Evolutionary conservation across 2,888 invertebrate genomes (phyloP), one percentile per base, ranked within the genome.

Genomic region (Tetropium fuscum): DNA sequence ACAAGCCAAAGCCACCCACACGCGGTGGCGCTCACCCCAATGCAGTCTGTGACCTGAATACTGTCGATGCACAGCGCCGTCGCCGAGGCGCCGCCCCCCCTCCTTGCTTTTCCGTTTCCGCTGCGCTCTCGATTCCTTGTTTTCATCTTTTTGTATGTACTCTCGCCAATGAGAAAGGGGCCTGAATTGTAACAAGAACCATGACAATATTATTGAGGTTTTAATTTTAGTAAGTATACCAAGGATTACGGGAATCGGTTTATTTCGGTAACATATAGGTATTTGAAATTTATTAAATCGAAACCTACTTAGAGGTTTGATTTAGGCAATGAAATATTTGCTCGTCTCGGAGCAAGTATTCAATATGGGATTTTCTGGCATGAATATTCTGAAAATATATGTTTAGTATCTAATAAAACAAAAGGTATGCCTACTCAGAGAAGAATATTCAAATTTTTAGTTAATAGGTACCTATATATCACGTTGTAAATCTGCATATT

Each of bases 1-100:
- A n/a, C n/a, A n/a, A n/a, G n/a, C 36, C 18, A n/a, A 32, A 34
- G 2, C 56, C 56, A 36, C 58, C 45, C 48, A 57, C 63, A 54
- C 49, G 49, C 8, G 34, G 41, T 18, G 53, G 40, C 51, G 47
- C 56, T 60, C 64, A 60, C 65, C 65, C 64, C 53, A 60, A 48
- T 70, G 70, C 69, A 69, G 67, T 66, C 63, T 69, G 67, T 69
- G 71, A 71, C 71, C 71, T 66, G 67, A 68, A 71, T 71, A 65
- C 62, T 57, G 57, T 30, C 58, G 63, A 57, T 69, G 71, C 71
- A 69, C 43, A 63, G 71, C 71, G 71, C 69, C 72, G 70, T 62
- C 68, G 57, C 55, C 53, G 55, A 64, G 68, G 63, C 69, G 68
- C 68, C 68, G 38, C 45, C 53, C 59, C 55, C 40, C 36, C 34